Evolutionary conservation across 2,888 invertebrate genomes (phyloP).

Genomic region (Phymatocera aterrima): DNA sequence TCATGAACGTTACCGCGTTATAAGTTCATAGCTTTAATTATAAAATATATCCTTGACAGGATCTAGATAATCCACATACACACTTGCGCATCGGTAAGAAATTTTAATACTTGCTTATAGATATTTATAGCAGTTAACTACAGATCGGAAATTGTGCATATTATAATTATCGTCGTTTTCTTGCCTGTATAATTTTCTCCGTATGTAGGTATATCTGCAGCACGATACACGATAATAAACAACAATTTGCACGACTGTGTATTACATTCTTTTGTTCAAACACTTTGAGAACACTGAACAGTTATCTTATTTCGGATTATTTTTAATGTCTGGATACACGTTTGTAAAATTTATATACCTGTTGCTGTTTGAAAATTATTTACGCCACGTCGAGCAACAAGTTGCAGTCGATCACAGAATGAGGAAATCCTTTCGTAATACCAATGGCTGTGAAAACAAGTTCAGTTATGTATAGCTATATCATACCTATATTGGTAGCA

Average conservation of each 20-base stretch:
- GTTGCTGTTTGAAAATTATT: not conserved
- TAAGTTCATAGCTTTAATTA: too few species aligned
- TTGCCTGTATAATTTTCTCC: constrained; percentile 37
- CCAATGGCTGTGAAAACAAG: too few species aligned
- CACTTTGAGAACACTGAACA: not conserved
- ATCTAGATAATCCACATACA: not conserved
- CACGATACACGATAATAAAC: not conserved
- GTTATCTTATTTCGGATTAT: not conserved
- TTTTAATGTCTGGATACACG: not conserved
- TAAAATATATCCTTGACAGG: not conserved
- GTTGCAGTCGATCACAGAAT: not conserved
- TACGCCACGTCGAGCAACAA: not conserved
- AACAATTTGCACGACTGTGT: not conserved
- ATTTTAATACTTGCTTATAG: not conserved
- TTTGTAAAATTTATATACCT: not conserved
- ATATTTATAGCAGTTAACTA: too few species aligned
- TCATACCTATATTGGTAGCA: not conserved
- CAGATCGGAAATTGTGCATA: constrained; percentile 32
- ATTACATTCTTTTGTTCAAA: not conserved
- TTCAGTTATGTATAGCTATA: too few species aligned
- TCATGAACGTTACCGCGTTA: not conserved
- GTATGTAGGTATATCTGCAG: constrained; percentile 43
- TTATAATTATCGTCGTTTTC: constrained; percentile 48
- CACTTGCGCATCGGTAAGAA: not conserved
- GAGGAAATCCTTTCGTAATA: not conserved